Base-by-base conservation (phyloP, 2,888 invertebrate genomes). In the Aphodius sticticus region DNA sequence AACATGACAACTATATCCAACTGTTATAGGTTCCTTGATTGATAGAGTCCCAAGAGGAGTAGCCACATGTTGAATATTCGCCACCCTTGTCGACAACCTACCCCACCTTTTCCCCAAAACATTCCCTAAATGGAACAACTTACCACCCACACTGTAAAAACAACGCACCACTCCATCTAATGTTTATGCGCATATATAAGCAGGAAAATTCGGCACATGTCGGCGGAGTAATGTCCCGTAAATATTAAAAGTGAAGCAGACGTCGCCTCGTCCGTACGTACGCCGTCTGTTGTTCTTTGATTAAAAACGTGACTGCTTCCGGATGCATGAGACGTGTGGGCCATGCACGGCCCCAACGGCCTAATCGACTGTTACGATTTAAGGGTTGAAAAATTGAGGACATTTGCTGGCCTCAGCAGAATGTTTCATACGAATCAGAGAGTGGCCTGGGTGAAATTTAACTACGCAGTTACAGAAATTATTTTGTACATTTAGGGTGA, bases 271-370 rank as follows among this genome's bases (percentile, higher is more conserved):
- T 53, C 53, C 53, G 53, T 7, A 53, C 53, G 53, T 53, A 53
- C 53, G 53, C 53, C 53, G 53, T 53, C 53, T 53, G 53, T 53
- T 53, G 53, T 53, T 53, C 53, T 53, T 53, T 53, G 53, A 53
- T 53, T 53, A 53, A 53, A 53, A 53, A 53, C 53, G 53, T 53
- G 53, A 53, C 53, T 53, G 53, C 12, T 53, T 53, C 3, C 53
- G 53, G 53, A 53, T 53, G 53, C 53, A 53, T 53, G 53, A 53
- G 53, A 53, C 4, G 53, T 53, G 53, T 53, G 53, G 2, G 12
- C 2, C 53, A 53, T 53, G 53, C 53, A 53, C 53, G 53, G 53
- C 12, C 53, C 53, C 1, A 53, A 12, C 53, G 9, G 53, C 53
- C 53, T 53, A 53, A 53, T 53, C 53, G 53, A 53, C 53, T 53